Evolutionary conservation across 1,140 invertebrate species (phyloP), one percentile per base, ranked within the genome.

Genomic region (Rhizoglyphus robini): DNA sequence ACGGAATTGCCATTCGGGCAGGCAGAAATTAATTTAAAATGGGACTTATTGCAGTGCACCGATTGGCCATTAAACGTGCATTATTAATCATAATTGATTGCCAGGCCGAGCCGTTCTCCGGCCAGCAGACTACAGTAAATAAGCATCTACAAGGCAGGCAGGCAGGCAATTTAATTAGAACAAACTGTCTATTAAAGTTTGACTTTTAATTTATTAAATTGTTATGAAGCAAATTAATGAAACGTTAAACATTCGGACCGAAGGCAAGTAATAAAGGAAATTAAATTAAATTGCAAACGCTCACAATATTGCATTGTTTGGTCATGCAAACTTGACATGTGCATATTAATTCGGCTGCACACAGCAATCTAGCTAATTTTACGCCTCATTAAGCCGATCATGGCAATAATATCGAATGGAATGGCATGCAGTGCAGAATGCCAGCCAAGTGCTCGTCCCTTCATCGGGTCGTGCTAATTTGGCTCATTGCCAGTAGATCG

Each of bases 61-160:
- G 23, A 46, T 46, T 46, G 41, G 41, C 41, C 41, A 46, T 23
- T 46, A 23, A 23, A 46, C 15, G 51, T 54, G 31, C 51, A 54
- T 54, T 54, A 54, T 54, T 54, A 54, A 54, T 54, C 51, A 54
- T 54, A 54, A 54, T 54, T 54, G 8, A 54, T 54, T 20, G 51
- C 51, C 31, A 54, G 23, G 41, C 41, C 15, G 41, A 15, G 41
- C 41, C 15, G 41, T 23, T 46, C 41, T 15, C 15, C 23, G 41
- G 41, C 41, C 23, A n/a, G n/a, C n/a, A n/a, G n/a, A n/a, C n/a
- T n/a, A n/a, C n/a, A n/a, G n/a, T n/a, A n/a, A n/a, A n/a, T n/a
- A n/a, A n/a, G n/a, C n/a, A n/a, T n/a, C n/a, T n/a, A n/a, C n/a
- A n/a, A n/a, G n/a, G n/a, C n/a, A n/a, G n/a, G n/a, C n/a, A n/a